Conservation (phyloP, 2,113 vertebrate species). For the Thunnus maccoyii region DNA sequence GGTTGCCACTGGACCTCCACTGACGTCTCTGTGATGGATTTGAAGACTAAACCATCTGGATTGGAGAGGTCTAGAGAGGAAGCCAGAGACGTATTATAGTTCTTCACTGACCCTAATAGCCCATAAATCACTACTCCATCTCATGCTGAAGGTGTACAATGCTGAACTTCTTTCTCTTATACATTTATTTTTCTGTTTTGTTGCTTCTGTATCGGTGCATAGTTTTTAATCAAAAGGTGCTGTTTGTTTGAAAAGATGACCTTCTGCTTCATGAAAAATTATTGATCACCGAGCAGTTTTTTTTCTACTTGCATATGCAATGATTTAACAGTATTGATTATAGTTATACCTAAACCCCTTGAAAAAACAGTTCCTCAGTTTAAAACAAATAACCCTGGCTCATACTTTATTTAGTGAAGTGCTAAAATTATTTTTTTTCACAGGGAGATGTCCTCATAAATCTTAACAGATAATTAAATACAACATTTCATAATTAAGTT, state of each 20-base stretch:
- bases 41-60: constrained; percentile 94
- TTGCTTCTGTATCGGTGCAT: background rate
- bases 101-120: constrained; percentile 54
- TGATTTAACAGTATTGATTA: background rate
- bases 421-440: constrained; percentile 26
- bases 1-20: constrained; percentile 97
- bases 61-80: constrained; percentile 91
- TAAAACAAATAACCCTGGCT: constrained; percentile 1
- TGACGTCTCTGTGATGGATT: constrained; percentile 95
- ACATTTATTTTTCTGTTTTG: constrained; percentile 22
- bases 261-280: no score
- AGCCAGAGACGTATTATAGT: constrained; percentile 75
- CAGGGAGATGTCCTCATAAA: constrained; percentile 30
- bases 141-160: constrained; percentile 18
- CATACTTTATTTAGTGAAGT: constrained; percentile 16
- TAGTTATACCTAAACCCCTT: background rate
- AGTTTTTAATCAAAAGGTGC: background rate
- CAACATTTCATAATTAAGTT: constrained; percentile 48
- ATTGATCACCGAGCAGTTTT: background rate
- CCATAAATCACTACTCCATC: constrained; percentile 73
- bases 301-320: background rate
- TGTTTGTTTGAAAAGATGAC: background rate
- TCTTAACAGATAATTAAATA: constrained; percentile 45
- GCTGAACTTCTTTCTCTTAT: constrained; percentile 10
- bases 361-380: background rate